A percentile compares a stretch with the other conserved stretches of the same genome.
These are phyloP conservation scores for Phalanger gymnotis DNA, from an alignment of 2,797 vertebrate species.

Conservation along the genomic window DNA sequence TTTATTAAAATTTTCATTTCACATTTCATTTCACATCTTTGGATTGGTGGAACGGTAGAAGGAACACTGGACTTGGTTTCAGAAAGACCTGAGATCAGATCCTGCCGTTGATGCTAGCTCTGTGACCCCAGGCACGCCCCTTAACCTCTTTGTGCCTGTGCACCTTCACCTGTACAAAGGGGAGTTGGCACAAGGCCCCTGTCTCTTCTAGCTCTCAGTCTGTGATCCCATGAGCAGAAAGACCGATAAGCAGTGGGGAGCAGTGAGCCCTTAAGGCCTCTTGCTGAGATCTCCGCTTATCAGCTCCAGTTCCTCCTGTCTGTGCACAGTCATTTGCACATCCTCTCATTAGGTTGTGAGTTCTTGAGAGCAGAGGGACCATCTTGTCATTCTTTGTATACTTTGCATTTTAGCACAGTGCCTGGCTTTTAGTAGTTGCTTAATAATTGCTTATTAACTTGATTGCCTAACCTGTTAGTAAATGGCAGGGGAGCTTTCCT, in stretches of 20 bases:
- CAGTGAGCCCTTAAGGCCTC: neutral
- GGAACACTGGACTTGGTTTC: neutral
- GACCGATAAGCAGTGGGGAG: neutral
- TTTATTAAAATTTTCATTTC: neutral
- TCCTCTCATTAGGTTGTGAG: neutral
- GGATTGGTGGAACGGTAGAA: neutral
- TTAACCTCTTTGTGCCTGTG: too few relatives aligned
- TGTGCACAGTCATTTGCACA: neutral
- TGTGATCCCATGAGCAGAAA: neutral
- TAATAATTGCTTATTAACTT: neutral
- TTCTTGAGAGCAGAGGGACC: too few relatives aligned
- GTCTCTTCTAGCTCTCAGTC: neutral
- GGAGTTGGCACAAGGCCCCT: too few relatives aligned
- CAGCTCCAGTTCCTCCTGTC: neutral
- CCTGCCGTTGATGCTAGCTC: too few relatives aligned
- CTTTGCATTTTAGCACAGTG: too few relatives aligned
- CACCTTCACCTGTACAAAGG: too few relatives aligned
- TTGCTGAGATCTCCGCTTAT: too few relatives aligned
- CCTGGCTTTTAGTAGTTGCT: neutral
- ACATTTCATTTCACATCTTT: too few relatives aligned
- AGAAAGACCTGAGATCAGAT: neutral
- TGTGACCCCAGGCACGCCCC: too few relatives aligned
- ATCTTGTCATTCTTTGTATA: too few relatives aligned
- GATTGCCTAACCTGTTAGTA: neutral
- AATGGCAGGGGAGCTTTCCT: neutral